These are phyloP conservation scores for Hyperoplus lanceolatus DNA, from an alignment of 2,797 vertebrate species.

Conservation along the genomic window DNA sequence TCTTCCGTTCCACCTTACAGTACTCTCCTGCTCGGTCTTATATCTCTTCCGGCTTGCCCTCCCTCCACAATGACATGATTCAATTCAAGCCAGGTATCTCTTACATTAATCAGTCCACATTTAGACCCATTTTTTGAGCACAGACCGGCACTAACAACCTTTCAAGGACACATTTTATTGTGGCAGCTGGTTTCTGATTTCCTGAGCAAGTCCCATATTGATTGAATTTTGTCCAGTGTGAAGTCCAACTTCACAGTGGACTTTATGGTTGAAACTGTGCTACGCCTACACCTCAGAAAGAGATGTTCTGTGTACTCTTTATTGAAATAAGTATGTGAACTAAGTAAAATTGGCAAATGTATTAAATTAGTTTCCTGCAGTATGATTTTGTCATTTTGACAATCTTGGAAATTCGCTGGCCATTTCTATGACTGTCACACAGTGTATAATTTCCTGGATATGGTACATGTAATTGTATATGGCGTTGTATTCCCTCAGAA, in stretches of 20 bases:
- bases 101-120: slow-evolving; percentile 50
- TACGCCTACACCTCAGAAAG: neutral
- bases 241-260: slow-evolving; percentile 6
- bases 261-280: neutral
- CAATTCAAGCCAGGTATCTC: slow-evolving; percentile 30
- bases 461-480: neutral
- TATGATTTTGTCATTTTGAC: neutral
- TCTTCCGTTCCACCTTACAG: slow-evolving; percentile 17
- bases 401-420: neutral
- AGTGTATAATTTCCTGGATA: neutral
- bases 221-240: slow-evolving; percentile 6
- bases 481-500: neutral
- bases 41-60: slow-evolving; percentile 7
- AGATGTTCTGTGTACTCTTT: neutral
- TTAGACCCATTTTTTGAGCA: slow-evolving; percentile 25
- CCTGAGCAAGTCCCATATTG: slow-evolving; percentile 37
- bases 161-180: slow-evolving; percentile 44
- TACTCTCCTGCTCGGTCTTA: slow-evolving; percentile 24
- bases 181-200: slow-evolving; percentile 39
- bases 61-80: slow-evolving; percentile 39
- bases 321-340: neutral
- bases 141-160: slow-evolving; percentile 47
- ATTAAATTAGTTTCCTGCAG: neutral
- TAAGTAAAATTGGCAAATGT: neutral
- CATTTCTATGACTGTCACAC: neutral